Evolutionary conservation across 2,888 invertebrate genomes (phyloP).

Genomic region (Phymatocera aterrima): DNA sequence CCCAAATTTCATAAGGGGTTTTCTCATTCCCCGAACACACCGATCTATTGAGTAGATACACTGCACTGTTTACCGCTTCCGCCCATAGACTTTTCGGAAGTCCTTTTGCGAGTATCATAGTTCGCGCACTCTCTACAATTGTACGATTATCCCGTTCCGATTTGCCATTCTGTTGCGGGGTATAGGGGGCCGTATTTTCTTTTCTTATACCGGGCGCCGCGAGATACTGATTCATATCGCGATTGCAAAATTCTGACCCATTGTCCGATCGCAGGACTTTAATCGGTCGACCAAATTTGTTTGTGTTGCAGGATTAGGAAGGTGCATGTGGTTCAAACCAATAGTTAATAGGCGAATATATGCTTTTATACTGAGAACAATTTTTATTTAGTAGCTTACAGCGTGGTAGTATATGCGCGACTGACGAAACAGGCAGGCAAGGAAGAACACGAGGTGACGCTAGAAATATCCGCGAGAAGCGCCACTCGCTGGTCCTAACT

Average conservation of each 20-base stretch:
- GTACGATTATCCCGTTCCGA: conserved; percentile 57
- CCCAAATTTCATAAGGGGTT: background rate
- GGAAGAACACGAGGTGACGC: too few species aligned
- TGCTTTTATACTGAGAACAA: too few species aligned
- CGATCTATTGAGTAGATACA: background rate
- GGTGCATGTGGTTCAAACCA: too few species aligned
- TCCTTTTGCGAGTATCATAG: background rate
- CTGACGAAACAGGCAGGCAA: too few species aligned
- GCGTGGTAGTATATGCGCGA: too few species aligned
- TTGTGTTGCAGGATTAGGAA: too few species aligned
- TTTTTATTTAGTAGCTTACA: too few species aligned
- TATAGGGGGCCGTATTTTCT: conserved; percentile 55
- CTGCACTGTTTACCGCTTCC: background rate
- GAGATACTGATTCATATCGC: conserved; percentile 50
- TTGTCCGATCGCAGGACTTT: conserved; percentile 54
- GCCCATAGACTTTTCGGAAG: background rate
- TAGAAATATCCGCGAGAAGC: too few species aligned
- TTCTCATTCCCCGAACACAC: background rate
- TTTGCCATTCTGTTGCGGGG: conserved; percentile 59
- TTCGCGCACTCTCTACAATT: background rate
- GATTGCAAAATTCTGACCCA: conserved; percentile 52
- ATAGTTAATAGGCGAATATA: too few species aligned
- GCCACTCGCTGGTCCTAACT: too few species aligned
- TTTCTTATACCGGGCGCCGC: conserved; percentile 50
- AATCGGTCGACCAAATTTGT: conserved; percentile 52